phyloP scores from a whole-genome alignment of 1,140 invertebrate species.

The Daktulosphaira vitifoliae region DNA sequence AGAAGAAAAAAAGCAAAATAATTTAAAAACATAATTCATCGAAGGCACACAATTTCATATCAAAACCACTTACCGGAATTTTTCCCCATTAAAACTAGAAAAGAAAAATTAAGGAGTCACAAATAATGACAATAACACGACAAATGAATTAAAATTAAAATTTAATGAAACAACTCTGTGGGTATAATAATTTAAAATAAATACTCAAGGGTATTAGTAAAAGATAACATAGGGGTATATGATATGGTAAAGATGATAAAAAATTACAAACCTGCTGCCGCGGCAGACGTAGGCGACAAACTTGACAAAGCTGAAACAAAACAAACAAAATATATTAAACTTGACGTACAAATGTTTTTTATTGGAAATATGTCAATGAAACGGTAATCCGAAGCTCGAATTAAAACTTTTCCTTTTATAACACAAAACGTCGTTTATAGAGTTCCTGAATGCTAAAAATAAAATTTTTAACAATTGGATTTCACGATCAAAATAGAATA shows the following conservation, averaged over 20 bases:
- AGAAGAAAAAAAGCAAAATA: too few species aligned
- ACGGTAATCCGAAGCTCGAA: too few species aligned
- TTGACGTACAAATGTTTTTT: too few species aligned
- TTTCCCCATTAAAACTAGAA: constrained; percentile 32
- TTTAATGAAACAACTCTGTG: background rate
- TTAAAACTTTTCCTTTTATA: too few species aligned
- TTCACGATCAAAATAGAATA: too few species aligned
- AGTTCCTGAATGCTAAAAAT: too few species aligned
- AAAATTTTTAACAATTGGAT: too few species aligned
- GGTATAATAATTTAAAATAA: background rate
- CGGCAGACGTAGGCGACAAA: constrained; percentile 37
- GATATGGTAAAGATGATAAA: background rate
- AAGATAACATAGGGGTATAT: background rate
- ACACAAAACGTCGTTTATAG: too few species aligned
- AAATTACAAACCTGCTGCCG: constrained; percentile 34
- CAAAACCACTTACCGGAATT: constrained; percentile 13
- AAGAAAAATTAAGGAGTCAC: constrained; percentile 25
- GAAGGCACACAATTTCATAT: too few species aligned
- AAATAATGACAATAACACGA: constrained; percentile 1
- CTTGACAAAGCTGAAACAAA: constrained; percentile 39
- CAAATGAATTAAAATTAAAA: background rate
- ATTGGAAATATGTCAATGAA: too few species aligned
- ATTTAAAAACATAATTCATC: too few species aligned
- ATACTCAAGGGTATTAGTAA: background rate
- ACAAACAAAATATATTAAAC: background rate